Evolutionary conservation across 1,140 invertebrate genomes (phyloP), one percentile per base, ranked within the genome.

Genomic region (Drosophila triauraria): DNA sequence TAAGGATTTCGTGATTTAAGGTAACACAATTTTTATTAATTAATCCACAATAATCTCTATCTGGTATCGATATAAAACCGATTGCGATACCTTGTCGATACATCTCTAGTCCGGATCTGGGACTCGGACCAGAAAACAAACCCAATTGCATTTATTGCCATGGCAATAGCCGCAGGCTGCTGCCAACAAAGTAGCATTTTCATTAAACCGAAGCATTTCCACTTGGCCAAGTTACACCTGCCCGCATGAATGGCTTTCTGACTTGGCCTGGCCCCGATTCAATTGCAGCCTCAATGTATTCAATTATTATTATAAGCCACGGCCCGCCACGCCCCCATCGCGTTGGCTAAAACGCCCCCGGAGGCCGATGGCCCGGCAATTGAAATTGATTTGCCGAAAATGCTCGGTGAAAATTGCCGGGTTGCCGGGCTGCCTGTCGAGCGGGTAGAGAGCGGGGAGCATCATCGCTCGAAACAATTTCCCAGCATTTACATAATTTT

Each of bases 281-380:
- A 65, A 56, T 51, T 72, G 62, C 51, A 69, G 78, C 46, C 42
- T 35, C 74, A 85, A 81, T 78, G 78, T 81, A 90, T 88, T 88
- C 84, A 88, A 88, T 90, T 88, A 88, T 88, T 88, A 88, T 88
- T 90, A 88, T 90, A 88, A 90, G 85, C 78, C 65, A 60, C 57
- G 38, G 68, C 46, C 46, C n/a, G 64, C 59, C 58, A 58, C 61
- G 58, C 65, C 61, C 60, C 58, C 44, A 50, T 51, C 46, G 76
- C 68, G 35, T 50, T 32, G 50, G 44, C 32, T 10, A 44, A 53
- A 62, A 40, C 48, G 17, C 60, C 60, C 32, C 17, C 53, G 61
- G 47, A 56, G 53, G 53, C 2, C 40, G 20, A 35, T 40, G 61
- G 56, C 51, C 51, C 2, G 43, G 70, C 75, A 68, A 80, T 80